These are phyloP conservation scores for Hermodice carunculata DNA, from an alignment of 2,888 invertebrate genomes.

Conservation along the genomic window DNA sequence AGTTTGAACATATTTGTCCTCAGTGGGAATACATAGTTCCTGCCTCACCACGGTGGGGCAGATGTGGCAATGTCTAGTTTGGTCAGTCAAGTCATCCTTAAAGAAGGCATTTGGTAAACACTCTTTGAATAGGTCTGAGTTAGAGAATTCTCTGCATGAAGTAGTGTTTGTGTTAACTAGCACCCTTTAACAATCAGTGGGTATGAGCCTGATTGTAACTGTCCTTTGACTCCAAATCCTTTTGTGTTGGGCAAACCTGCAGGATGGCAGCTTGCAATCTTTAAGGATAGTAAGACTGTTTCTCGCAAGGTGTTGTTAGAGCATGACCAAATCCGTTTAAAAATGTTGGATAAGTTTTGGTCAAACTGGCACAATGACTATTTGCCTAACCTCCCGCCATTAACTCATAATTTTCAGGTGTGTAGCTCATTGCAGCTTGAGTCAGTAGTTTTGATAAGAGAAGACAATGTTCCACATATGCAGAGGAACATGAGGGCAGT, in stretches of 20 bases:
- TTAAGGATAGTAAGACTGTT: background rate
- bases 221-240: background rate
- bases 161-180: too few species aligned
- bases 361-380: background rate
- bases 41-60: too few species aligned
- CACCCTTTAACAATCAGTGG: slow-evolving; percentile 4
- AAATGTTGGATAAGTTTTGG: background rate
- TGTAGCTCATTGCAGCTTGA: background rate
- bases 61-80: too few species aligned
- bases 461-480: background rate
- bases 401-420: background rate
- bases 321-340: background rate
- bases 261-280: background rate
- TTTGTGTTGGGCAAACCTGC: too few species aligned
- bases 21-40: too few species aligned
- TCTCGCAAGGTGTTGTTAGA: background rate
- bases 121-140: too few species aligned
- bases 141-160: too few species aligned
- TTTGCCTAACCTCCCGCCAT: background rate
- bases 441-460: background rate
- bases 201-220: background rate
- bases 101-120: too few species aligned
- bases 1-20: too few species aligned
- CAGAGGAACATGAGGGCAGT: background rate
- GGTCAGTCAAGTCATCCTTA: too few species aligned